Base-by-base conservation (phyloP, 2,113 vertebrate genomes). In the Nesogale talazaci region DNA sequence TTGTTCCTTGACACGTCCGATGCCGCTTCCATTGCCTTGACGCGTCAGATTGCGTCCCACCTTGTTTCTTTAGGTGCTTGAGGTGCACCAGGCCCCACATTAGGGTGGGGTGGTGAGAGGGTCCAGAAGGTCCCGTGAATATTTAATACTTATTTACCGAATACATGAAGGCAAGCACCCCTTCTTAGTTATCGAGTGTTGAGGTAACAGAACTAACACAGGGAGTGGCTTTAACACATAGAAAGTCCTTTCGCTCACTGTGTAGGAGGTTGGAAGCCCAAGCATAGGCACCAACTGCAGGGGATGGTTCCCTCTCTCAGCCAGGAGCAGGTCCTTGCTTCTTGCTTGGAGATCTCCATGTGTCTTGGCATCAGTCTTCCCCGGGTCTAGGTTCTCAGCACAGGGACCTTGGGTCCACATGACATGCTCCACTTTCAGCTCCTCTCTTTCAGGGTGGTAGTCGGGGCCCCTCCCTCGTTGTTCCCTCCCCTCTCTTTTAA, bases 31-130 rank as follows among this genome's bases (percentile, higher is more conserved):
- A 81, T 77, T 81, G 80, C 85, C 85, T 91, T 89, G 70, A 93
- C 91, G 95, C 80, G 88, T 74, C 93, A 70, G 93, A 82, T 83
- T 92, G 57, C 88, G 83, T 86, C 95, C 90, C 76, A 8, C 63
- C 69, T 52, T 67, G 46, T 93, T 72, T 59, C 72, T 78, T 72
- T 75, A 38, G 87, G 81, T 61, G 86, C 75, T 40, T 25, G n/a
- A 83, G 46, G 72, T 78, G n/a, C 87, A 87, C 94, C 77, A 80
- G 29, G 83, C 29, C 31, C 42, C 38, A 36, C 81, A 72, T 89
- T 84, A 80, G 52, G 56, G 52, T 52, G 1, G 34, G 3, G 5
- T 29, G 12, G 4, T 1, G 38, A 7, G 22, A 61, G 9, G 74
- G 90, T 22, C 88, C 23, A 46, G 31, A n/a, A 57, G 22, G 83